These are phyloP conservation scores for Scophthalmus maximus DNA, from an alignment of 2,113 vertebrate genomes.

Conservation along the genomic window DNA sequence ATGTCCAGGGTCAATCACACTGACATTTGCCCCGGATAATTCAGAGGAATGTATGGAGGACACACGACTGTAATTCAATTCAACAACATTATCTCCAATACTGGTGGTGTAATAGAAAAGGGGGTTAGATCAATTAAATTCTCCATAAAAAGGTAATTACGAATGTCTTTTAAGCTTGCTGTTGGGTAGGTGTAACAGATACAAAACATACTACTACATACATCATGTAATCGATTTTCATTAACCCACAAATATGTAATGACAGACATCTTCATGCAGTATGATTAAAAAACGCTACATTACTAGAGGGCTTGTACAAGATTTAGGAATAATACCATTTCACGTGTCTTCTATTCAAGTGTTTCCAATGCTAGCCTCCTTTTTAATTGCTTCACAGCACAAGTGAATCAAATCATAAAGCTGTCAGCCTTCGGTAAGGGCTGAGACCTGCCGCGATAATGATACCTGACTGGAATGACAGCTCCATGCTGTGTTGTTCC, in stretches of 20 bases:
- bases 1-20: conserved; percentile 50
- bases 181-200: not conserved
- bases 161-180: conserved; percentile 19
- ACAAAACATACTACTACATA: not conserved
- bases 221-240: conserved; percentile 9
- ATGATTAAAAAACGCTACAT: conserved; percentile 10
- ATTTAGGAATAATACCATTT: conserved; percentile 20
- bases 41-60: conserved; percentile 7
- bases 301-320: too few species aligned
- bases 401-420: conserved; percentile 74
- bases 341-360: conserved; percentile 19
- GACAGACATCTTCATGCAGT: not conserved
- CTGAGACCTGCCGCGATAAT: conserved; percentile 70
- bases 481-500: conserved; percentile 71
- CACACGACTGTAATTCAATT: conserved; percentile 28
- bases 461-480: conserved; percentile 73
- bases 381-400: conserved; percentile 68
- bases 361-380: conserved; percentile 30
- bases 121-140: conserved; percentile 8
- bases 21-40: conserved; percentile 29
- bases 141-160: conserved; percentile 37
- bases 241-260: conserved; percentile 3
- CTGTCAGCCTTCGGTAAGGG: conserved; percentile 69
- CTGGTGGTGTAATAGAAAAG: not conserved
- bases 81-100: conserved; percentile 6